Conservation (phyloP, 1,140 invertebrate species). For the Patella vulgata region DNA sequence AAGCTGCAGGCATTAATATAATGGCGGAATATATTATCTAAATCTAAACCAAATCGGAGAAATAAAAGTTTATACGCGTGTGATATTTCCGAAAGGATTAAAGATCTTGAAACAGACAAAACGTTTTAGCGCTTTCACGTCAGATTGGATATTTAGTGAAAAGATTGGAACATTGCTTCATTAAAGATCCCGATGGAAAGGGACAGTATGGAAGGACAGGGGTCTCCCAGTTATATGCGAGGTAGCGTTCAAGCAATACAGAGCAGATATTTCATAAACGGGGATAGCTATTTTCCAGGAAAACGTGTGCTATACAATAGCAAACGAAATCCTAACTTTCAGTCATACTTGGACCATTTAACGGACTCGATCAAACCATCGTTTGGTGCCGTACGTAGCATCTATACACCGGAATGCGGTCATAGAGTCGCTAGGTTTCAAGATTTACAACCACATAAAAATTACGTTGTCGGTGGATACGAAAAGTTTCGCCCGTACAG, state of each 20-base stretch:
- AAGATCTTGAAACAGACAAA: too few species aligned
- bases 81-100: too few species aligned
- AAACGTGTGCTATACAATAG: conserved; percentile 9
- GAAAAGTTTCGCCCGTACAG: conserved; percentile 12
- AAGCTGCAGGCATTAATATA: too few species aligned
- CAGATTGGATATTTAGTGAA: too few species aligned
- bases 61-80: too few species aligned
- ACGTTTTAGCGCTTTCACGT: too few species aligned
- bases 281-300: not conserved
- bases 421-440: conserved; percentile 8
- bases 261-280: conserved; percentile 11
- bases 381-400: conserved; percentile 11
- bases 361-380: conserved; percentile 9
- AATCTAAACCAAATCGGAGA: too few species aligned
- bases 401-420: conserved; percentile 1
- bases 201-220: too few species aligned
- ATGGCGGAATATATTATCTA: too few species aligned
- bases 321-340: not conserved
- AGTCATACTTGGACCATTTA: conserved; percentile 14
- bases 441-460: conserved; percentile 1
- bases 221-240: conserved; percentile 12
- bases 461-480: conserved; percentile 6
- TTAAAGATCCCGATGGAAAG: too few species aligned
- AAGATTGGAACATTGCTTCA: too few species aligned
- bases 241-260: not conserved